These are phyloP conservation scores for Apodemus agrarius DNA, from an alignment of 2,797 vertebrate species.

Conservation along the genomic window DNA sequence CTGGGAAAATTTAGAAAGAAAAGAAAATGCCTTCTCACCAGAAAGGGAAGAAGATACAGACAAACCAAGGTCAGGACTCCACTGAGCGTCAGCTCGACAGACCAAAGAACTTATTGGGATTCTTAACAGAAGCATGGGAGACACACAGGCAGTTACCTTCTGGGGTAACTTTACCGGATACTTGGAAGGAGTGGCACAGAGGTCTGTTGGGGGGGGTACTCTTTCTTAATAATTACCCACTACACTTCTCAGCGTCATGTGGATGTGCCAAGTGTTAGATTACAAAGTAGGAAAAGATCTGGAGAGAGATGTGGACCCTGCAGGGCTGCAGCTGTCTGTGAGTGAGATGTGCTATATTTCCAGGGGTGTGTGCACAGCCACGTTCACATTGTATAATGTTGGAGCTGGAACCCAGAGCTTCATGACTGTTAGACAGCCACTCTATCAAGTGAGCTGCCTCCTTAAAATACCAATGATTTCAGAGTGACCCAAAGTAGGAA, in stretches of 20 bases:
- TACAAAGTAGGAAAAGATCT: no score
- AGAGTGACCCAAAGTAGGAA: background rate
- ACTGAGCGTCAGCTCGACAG: background rate
- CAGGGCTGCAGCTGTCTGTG: no score
- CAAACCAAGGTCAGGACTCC: background rate
- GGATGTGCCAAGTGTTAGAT: no score
- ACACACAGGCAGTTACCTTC: background rate
- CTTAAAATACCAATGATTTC: background rate
- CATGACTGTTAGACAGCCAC: no score
- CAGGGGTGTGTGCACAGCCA: background rate
- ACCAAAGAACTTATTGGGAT: background rate
- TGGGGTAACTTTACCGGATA: no score
- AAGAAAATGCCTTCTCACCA: background rate
- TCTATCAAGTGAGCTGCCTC: background rate
- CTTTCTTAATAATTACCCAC: no score
- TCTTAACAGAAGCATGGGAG: background rate
- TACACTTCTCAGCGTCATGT: no score
- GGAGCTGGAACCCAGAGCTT: background rate
- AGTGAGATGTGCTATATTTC: no score
- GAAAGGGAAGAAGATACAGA: background rate
- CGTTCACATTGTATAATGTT: background rate
- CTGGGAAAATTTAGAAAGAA: background rate
- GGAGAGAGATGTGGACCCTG: no score
- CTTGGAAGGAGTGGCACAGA: no score
- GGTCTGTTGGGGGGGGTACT: no score